Evolutionary conservation across 2,888 invertebrate genomes (phyloP), one percentile per base, ranked within the genome.

Genomic region (Drosophila paracracens): DNA sequence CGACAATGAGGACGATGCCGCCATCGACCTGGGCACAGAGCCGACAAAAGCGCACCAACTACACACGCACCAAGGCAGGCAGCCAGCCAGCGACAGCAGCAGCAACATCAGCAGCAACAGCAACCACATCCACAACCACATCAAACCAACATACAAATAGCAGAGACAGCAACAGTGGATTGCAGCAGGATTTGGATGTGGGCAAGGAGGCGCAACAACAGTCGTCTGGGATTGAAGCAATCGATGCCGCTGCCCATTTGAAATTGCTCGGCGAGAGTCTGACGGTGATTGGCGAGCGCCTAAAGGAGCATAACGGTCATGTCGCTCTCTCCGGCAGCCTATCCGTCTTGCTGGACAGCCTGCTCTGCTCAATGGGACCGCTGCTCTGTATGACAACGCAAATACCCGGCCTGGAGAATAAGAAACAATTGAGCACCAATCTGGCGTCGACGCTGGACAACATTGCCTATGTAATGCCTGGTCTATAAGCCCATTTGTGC

Each of bases 221-320:
- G 31, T 94, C 95, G 31, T 94, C 95, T 10, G 96, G 96, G 11
- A 97, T 97, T 52, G 96, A 96, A 64, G 96, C 98, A 0, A 95
- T 97, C 1, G 98, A 99, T 92, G 97, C 98, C 29, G 98, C 98
- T 0, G 98, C 99, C 0, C 98, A 99, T 92, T 94, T 99, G 13
- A 97, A 98, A 61, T 94, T 99, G 66, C 94, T 99, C 18, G 99
- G 99, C 0, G 99, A 99, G 93, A 98, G 98, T 89, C 94, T 99
- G 25, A 97, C 97, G 54, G 98, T 98, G 91, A 98, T 99, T 82
- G 99, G 99, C 0, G 97, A 97, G 92, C 94, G 98, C 46, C 94
- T 99, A 7, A 98, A 98, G 92, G 98, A 98, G 89, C 98, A 98
- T 89, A 97, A 98, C 95, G 98, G 98, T 16, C 97, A 98, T 93